Evolutionary conservation across 2,797 vertebrate genomes (phyloP).

Genomic region (Parotocinclus haroldoi): DNA sequence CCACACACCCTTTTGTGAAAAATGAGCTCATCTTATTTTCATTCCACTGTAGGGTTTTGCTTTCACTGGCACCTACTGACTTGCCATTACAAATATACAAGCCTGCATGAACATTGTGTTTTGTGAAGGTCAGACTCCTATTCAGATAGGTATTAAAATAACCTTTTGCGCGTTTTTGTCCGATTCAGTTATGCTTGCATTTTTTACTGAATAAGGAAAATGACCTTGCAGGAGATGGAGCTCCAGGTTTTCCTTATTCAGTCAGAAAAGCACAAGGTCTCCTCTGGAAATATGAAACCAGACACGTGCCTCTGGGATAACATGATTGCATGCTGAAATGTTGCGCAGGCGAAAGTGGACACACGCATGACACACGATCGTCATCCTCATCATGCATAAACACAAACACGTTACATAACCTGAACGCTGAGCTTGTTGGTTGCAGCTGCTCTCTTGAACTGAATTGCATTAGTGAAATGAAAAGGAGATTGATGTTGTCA

Average conservation of each 20-base stretch:
- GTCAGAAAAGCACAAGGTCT: slow-evolving; percentile 26
- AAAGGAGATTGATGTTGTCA: slow-evolving; percentile 44
- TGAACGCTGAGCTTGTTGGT: slow-evolving; percentile 33
- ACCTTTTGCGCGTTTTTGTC: no score
- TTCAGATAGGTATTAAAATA: no score
- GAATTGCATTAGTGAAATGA: slow-evolving; percentile 53
- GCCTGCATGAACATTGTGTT: no score
- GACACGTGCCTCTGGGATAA: slow-evolving; percentile 21
- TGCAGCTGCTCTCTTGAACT: slow-evolving; percentile 25
- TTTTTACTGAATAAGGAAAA: neutral
- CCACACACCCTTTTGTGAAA: neutral
- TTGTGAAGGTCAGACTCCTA: no score
- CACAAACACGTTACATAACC: slow-evolving; percentile 22
- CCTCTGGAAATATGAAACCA: slow-evolving; percentile 23
- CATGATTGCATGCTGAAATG: slow-evolving; percentile 1
- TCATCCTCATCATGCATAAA: neutral
- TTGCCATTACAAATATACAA: slow-evolving; percentile 15
- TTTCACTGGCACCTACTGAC: slow-evolving; percentile 16
- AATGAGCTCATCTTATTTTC: slow-evolving; percentile 32
- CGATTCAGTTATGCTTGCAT: no score
- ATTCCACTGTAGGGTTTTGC: slow-evolving; percentile 19
- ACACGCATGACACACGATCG: neutral
- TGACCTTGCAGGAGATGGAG: neutral
- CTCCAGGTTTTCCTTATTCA: slow-evolving; percentile 35
- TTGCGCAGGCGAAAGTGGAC: neutral